Conservation (phyloP, 2,797 vertebrate species). For the Thaleichthys pacificus region DNA sequence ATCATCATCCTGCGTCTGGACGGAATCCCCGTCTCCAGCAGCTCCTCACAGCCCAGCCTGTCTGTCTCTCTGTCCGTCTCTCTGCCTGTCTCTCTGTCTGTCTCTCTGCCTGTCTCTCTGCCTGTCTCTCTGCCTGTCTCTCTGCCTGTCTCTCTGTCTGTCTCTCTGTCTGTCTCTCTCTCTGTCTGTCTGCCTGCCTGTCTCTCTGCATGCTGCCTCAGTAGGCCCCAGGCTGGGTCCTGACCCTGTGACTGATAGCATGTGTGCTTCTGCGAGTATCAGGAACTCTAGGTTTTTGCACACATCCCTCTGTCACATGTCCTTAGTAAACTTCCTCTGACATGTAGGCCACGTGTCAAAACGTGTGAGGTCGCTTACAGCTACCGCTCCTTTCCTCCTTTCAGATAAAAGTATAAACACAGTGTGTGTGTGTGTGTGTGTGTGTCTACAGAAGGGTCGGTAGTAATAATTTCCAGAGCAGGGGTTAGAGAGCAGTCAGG, state of each 20-base stretch:
- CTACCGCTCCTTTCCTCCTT: neutral
- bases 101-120: too few species aligned
- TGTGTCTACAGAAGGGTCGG: neutral
- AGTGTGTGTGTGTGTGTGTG: too few species aligned
- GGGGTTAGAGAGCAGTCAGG: conserved; percentile 58
- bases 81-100: too few species aligned
- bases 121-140: neutral
- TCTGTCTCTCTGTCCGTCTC: too few species aligned
- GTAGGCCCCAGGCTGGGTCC: conserved; percentile 30
- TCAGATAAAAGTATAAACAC: neutral
- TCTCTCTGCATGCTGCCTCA: neutral
- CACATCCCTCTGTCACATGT: neutral
- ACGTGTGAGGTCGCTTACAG: neutral
- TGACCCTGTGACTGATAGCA: conserved; percentile 44
- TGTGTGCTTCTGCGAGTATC: conserved; percentile 15
- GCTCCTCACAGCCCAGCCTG: neutral
- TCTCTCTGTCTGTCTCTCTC: neutral
- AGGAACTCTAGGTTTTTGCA: conserved; percentile 9
- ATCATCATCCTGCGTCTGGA: conserved; percentile 4
- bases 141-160: neutral
- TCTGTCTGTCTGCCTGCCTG: too few species aligned
- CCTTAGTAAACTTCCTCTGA: neutral
- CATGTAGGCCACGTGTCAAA: too few species aligned
- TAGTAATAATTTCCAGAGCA: conserved; percentile 60
- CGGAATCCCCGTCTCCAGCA: neutral